These are phyloP conservation scores for Pseudorhiza aurosa DNA, from an alignment of 30 jellyfish, hydroid and myxozoan genomes.

Conservation along the genomic window DNA sequence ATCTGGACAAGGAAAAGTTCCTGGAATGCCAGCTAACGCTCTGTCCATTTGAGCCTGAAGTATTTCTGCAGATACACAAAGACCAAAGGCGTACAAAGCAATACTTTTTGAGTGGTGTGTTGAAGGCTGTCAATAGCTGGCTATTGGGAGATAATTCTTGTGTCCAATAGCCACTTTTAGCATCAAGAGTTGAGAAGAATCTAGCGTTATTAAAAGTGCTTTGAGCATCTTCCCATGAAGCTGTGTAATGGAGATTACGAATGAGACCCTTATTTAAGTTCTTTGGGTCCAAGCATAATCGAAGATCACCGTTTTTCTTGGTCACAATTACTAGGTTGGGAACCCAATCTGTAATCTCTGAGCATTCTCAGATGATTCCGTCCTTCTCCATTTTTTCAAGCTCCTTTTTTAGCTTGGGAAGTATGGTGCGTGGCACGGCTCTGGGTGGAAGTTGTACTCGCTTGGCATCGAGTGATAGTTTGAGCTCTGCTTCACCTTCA, in stretches of 20 bases:
- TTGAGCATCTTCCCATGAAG: conserved; percentile 60
- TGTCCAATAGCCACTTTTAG: conserved; percentile 52
- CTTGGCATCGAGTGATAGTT: conserved; percentile 26
- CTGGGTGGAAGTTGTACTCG: conserved; percentile 44
- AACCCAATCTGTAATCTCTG: conserved; percentile 40
- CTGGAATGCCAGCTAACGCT: conserved; percentile 34
- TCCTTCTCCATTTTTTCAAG: conserved; percentile 46
- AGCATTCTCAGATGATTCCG: conserved; percentile 42
- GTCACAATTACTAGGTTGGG: conserved; percentile 38
- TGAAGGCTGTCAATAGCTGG: conserved; percentile 46
- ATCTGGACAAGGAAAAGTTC: conserved; percentile 50
- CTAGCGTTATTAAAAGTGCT: conserved; percentile 26
- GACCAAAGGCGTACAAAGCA: conserved; percentile 33
- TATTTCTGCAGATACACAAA: conserved; percentile 33
- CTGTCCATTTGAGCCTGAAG: too few relatives aligned
- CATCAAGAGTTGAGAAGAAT: conserved; percentile 51
- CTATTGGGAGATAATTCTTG: conserved; percentile 21
- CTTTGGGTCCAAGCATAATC: conserved; percentile 41
- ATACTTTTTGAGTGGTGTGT: conserved; percentile 43
- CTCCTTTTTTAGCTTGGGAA: conserved; percentile 26
- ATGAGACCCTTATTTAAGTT: conserved; percentile 24
- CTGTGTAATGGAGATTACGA: conserved; percentile 40
- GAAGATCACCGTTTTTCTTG: conserved; percentile 28
- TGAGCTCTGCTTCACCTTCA: conserved; percentile 39
- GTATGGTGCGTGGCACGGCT: conserved; percentile 13